These are phyloP conservation scores for Phthorimaea operculella DNA, from an alignment of 1,140 invertebrate genomes.

Conservation along the genomic window DNA sequence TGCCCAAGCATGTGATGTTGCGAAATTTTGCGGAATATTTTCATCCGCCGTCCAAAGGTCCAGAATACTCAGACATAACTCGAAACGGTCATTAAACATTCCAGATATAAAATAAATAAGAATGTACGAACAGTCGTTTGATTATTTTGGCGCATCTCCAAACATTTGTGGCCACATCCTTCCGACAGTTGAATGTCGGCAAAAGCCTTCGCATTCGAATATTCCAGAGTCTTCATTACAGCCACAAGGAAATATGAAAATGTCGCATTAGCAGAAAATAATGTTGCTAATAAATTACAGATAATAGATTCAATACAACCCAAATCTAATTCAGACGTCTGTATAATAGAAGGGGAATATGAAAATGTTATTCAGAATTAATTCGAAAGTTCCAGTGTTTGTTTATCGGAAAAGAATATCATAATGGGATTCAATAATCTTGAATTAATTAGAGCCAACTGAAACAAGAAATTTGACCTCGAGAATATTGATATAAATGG, in stretches of 20 bases:
- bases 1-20: too few relatives aligned
- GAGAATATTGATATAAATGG: too few relatives aligned
- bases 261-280: conserved; percentile 15
- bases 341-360: too few relatives aligned
- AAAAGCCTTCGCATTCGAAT: neutral
- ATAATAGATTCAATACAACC: neutral
- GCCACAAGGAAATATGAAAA: conserved; percentile 16
- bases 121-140: conserved; percentile 31
- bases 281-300: conserved; percentile 11
- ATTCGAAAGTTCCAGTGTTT: conserved; percentile 3
- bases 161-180: conserved; percentile 29
- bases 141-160: conserved; percentile 53
- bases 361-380: too few relatives aligned
- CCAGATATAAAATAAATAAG: conserved; percentile 38
- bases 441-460: too few relatives aligned
- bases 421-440: too few relatives aligned
- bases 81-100: conserved; percentile 30
- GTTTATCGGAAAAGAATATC: conserved; percentile 10
- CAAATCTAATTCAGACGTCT: too few relatives aligned
- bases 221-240: conserved; percentile 17
- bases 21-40: too few relatives aligned
- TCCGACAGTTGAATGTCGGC: conserved; percentile 6
- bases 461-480: too few relatives aligned
- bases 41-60: conserved; percentile 19
- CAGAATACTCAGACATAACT: conserved; percentile 19